Conservation (phyloP, 2,888 invertebrate genomes). For the Plagodis dolabraria region DNA sequence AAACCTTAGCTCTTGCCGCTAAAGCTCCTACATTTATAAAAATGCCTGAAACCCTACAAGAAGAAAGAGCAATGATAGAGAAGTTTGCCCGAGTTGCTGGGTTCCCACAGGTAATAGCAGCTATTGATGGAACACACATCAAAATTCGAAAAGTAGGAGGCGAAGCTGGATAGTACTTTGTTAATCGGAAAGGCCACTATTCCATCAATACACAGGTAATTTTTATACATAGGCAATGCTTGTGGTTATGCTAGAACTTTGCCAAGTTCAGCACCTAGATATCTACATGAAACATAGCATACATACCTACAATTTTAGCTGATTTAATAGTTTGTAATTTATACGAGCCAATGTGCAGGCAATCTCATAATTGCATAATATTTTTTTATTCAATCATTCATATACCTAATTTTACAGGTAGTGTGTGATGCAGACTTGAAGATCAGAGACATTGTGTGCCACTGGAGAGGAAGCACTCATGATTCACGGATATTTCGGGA, state of each 20-base stretch:
- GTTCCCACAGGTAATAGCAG: neutral
- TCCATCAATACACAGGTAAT: neutral
- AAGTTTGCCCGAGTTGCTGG: neutral
- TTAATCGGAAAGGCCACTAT: neutral
- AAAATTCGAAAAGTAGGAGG: neutral
- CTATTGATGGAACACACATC: neutral
- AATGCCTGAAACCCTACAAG: neutral
- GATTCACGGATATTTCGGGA: slow-evolving; percentile 35
- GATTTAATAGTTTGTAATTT: too few relatives aligned
- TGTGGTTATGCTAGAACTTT: too few relatives aligned
- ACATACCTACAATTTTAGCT: too few relatives aligned
- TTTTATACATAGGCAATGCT: too few relatives aligned
- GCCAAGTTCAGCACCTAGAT: too few relatives aligned
- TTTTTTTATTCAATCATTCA: too few relatives aligned
- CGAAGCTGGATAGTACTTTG: neutral
- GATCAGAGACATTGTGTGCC: slow-evolving; percentile 36
- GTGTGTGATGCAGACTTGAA: slow-evolving; percentile 24
- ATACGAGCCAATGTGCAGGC: too few relatives aligned
- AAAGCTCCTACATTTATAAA: neutral
- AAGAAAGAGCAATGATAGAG: neutral
- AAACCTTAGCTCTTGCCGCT: neutral
- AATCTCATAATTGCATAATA: too few relatives aligned
- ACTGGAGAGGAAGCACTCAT: slow-evolving; percentile 38
- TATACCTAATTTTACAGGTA: neutral
- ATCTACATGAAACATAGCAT: too few relatives aligned